Percentiles rank a stretch among this genome's conserved stretches.
These are phyloP conservation scores for Diplolepis rosae DNA, from an alignment of 2,888 invertebrate species.

Conservation along the genomic window DNA sequence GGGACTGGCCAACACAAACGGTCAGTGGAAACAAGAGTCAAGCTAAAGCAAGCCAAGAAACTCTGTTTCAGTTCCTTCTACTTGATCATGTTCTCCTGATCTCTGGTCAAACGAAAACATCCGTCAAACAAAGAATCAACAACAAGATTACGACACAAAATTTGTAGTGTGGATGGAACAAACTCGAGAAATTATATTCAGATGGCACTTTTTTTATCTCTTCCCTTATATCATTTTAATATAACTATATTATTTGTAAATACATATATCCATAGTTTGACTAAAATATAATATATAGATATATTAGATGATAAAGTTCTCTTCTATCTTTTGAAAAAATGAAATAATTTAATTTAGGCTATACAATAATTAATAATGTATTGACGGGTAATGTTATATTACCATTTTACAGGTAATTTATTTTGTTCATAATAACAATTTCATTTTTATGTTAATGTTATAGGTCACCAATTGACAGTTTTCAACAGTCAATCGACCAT, in stretches of 20 bases:
- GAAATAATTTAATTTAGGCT: no score
- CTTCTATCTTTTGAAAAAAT: no score
- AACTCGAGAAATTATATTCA: neutral
- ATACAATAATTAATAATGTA: no score
- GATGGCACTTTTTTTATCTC: neutral
- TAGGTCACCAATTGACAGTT: conserved; percentile 81
- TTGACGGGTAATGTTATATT: no score
- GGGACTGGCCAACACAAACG: conserved; percentile 4
- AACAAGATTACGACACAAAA: conserved; percentile 33
- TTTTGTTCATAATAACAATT: neutral
- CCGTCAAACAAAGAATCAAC: conserved; percentile 58
- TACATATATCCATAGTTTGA: no score
- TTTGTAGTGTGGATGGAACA: neutral
- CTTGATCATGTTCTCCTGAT: conserved; percentile 59
- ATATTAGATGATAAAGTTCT: no score
- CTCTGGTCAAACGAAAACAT: conserved; percentile 65
- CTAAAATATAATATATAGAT: no score
- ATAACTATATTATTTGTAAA: no score
- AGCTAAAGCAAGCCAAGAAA: conserved; percentile 30
- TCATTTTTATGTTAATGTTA: conserved; percentile 7
- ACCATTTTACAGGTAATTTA: no score
- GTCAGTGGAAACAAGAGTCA: neutral
- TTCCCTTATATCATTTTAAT: conserved; percentile 13
- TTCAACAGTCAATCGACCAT: conserved; percentile 95
- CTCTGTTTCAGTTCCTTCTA: conserved; percentile 12